Percentiles rank a stretch among this genome's conserved stretches.
These are phyloP conservation scores for Gallirallus australis DNA, from an alignment of 2,797 vertebrate species.

Conservation along the genomic window DNA sequence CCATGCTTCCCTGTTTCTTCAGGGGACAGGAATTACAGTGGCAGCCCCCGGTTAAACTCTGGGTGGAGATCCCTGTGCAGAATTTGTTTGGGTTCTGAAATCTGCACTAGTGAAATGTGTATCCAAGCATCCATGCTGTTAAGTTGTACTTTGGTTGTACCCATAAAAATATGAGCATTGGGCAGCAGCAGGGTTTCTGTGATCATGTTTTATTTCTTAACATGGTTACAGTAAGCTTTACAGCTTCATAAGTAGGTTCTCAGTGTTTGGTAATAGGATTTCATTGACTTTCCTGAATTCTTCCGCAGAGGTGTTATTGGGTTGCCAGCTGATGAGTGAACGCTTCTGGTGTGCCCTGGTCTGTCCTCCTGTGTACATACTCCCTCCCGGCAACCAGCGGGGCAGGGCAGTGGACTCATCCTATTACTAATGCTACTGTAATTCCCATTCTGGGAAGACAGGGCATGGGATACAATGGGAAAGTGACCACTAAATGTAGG, in stretches of 20 bases:
- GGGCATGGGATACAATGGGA: neutral
- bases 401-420: neutral
- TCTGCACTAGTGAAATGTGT: neutral
- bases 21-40: neutral
- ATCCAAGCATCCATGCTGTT: neutral
- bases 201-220: neutral
- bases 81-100: neutral
- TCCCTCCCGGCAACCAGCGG: neutral
- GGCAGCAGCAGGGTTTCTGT: neutral
- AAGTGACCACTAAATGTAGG: neutral
- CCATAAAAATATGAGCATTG: neutral
- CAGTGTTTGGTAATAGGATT: neutral
- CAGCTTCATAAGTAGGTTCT: neutral
- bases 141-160: neutral
- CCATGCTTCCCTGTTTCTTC: neutral
- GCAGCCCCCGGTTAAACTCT: neutral
- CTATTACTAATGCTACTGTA: accelerated
- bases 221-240: neutral
- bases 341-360: neutral
- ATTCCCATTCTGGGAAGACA: neutral
- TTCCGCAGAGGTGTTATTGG: neutral
- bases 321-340: neutral
- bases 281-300: neutral
- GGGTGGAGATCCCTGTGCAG: neutral
- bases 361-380: neutral